Percentiles rank a stretch among this genome's conserved stretches.
Evolutionary conservation across 2,797 vertebrate genomes (phyloP).

Genomic region (Characodon lateralis): DNA sequence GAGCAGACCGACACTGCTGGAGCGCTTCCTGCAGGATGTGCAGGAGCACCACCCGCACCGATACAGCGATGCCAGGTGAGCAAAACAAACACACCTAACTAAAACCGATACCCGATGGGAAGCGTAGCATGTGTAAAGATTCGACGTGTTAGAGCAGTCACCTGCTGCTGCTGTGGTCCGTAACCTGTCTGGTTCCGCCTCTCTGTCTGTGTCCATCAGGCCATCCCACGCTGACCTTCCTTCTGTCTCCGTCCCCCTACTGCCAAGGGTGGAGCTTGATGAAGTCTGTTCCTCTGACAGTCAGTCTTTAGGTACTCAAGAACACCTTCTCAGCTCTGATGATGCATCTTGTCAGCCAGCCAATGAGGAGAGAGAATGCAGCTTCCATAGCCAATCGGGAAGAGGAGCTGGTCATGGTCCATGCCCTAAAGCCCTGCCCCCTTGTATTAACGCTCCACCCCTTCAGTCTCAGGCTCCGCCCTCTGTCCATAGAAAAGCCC

Average conservation of each 20-base stretch:
- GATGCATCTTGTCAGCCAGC: conserved; percentile 46
- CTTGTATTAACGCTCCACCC: background rate
- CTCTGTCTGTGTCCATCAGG: conserved; percentile 67
- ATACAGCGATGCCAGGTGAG: conserved; percentile 86
- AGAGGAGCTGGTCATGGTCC: background rate
- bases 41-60: conserved; percentile 87
- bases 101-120: background rate
- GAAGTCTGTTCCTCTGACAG: conserved; percentile 67
- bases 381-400: conserved; percentile 20
- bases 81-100: conserved; percentile 3
- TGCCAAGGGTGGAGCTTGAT: conserved; percentile 72
- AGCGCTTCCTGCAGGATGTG: conserved; percentile 93
- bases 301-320: conserved; percentile 58
- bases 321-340: conserved; percentile 71
- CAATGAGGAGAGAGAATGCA: conserved; percentile 18
- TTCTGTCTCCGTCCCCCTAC: conserved; percentile 53
- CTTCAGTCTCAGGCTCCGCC: conserved; percentile 3
- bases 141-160: background rate
- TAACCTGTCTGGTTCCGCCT: background rate
- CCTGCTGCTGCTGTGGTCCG: background rate
- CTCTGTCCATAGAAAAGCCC: conserved; percentile 75
- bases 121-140: too few relatives aligned
- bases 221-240: conserved; percentile 85
- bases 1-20: conserved; percentile 80
- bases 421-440: background rate